Base-by-base conservation (phyloP, 2,888 invertebrate genomes). In the Diaprepes abbreviatus region DNA sequence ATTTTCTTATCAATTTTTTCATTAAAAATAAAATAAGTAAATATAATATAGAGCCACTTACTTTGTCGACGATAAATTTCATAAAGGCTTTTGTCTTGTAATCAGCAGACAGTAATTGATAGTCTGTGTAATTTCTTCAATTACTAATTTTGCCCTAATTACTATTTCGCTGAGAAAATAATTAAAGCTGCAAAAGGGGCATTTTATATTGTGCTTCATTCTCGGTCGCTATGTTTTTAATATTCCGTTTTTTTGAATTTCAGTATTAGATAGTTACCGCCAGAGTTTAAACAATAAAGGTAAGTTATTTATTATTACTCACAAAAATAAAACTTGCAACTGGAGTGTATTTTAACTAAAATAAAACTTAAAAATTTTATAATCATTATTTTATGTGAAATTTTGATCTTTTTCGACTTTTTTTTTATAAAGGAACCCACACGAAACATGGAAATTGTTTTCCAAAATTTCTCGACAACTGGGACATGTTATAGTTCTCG, bases 51-150 rank as follows among this genome's bases (percentile, higher is more conserved):
- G 4, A 33, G 33, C 19, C 43, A 43, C 21, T 43, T 10, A 48
- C 24, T 48, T 28, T 28, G 10, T 10, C 7, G 12, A 28, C 48
- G 48, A 50, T 50, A 50, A 50, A 50, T 50, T 50, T 50, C 16
- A 50, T 50, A 50, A 50, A 50, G 28, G 48, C 48, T 50, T 50
- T 50, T 50, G 48, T 50, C 48, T 50, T 59, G 59, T 59, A 59
- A 59, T 59, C 40, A 59, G 45, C 31, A 59, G 31, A 59, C 38
- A 28, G 31, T 59, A 59, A 59, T 59, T 59, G 59, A 59, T 59
- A 45, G 59, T 28, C 43, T 59, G 50, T 43, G 54, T 54, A 54
- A 64, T 64, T 64, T 64, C 63, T 54, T 64, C 54, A 64, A 64
- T 54, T 54, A 64, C 54, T 64, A 43, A 54, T 48, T 50, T 48